Conservation (phyloP, 2,113 vertebrate genomes). For the Podarcis muralis region DNA sequence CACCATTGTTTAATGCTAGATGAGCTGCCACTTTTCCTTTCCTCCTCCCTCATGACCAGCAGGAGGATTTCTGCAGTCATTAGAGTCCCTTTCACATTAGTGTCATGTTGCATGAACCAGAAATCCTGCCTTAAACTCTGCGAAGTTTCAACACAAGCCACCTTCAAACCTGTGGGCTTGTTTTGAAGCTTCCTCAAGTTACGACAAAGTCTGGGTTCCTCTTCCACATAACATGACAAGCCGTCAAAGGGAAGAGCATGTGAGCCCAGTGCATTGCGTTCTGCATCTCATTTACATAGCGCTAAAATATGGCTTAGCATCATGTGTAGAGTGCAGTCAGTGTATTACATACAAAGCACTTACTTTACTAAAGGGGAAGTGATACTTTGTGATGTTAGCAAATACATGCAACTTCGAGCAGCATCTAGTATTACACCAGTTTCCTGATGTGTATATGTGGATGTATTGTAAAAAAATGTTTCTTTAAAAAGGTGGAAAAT, state of each 20-base stretch:
- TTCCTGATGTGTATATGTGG: background rate
- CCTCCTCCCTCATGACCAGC: too few species aligned
- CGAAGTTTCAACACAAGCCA: background rate
- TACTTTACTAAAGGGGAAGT: background rate
- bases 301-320: background rate
- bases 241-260: background rate
- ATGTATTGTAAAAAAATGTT: too few species aligned
- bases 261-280: too few species aligned
- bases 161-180: background rate
- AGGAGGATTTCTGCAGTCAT: too few species aligned
- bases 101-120: background rate
- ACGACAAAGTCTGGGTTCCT: background rate
- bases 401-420: background rate
- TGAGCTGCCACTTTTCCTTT: too few species aligned
- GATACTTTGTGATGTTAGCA: background rate
- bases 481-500: background rate
- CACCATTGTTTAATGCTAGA: too few species aligned
- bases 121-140: background rate
- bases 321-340: too few species aligned
- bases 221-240: background rate
- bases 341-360: background rate
- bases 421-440: background rate
- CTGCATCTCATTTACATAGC: background rate
- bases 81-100: too few species aligned
- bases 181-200: background rate